phyloP scores from a whole-genome alignment of 1,140 invertebrate species.

The Laupala kohalensis region DNA sequence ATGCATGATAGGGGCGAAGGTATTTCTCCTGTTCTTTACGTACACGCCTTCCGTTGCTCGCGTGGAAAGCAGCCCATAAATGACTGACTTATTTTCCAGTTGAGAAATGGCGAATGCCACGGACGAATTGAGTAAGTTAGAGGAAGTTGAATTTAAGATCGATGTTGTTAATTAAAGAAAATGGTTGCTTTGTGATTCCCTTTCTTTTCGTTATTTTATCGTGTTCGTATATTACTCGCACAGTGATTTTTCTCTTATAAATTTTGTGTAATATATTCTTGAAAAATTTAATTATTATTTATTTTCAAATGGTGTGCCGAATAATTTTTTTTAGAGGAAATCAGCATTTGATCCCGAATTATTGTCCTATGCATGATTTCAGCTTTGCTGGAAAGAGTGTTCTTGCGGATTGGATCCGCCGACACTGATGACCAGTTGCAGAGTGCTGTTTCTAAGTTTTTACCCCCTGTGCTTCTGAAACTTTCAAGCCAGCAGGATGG shows the following conservation, averaged over 20 bases:
- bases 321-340: background rate
- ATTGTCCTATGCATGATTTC: too few species aligned
- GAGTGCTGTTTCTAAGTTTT: constrained; percentile 65
- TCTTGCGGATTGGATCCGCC: constrained; percentile 72
- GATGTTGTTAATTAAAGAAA: too few species aligned
- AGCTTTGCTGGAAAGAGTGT: constrained; percentile 78
- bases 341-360: background rate
- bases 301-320: too few species aligned
- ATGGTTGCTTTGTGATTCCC: too few species aligned
- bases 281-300: too few species aligned
- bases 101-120: constrained; percentile 36
- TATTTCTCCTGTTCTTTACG: background rate
- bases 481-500: constrained; percentile 72
- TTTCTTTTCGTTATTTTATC: too few species aligned
- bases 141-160: too few species aligned
- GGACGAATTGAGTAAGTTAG: constrained; percentile 36
- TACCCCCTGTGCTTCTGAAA: constrained; percentile 80
- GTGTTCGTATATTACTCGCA: too few species aligned
- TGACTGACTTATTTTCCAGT: constrained; percentile 17
- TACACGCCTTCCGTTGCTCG: background rate
- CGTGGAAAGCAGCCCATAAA: background rate
- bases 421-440: constrained; percentile 81
- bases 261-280: too few species aligned
- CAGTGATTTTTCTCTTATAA: too few species aligned
- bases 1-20: background rate